Base-by-base conservation (phyloP, 2,888 invertebrate genomes). In the Harpalus rubripes region DNA sequence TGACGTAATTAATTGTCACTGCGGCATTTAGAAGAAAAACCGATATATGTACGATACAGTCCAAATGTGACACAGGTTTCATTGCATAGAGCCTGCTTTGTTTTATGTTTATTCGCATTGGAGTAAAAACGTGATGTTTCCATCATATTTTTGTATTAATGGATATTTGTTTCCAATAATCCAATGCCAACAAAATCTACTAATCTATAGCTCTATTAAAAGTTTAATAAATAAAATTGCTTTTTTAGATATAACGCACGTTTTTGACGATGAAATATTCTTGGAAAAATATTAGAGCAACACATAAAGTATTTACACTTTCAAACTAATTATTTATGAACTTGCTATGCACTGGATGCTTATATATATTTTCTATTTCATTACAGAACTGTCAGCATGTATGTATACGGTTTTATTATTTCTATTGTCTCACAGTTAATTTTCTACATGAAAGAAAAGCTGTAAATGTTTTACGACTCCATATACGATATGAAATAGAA, bases 231-330 rank as follows among this genome's bases (percentile, higher is more conserved):
- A 44, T 44, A 44, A 1, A 44, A 10, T 10, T 44, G 44, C 32
- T 72, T 22, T 72, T 39, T 72, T 72, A 72, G 39, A 39, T 8
- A 0, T 22, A 72, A 72, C n/a, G n/a, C 39, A 16, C 0, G 15
- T 56, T 78, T 52, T 22, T 22, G 56, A 18, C 78, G 18, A 52
- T 2, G 22, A 3, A 22, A 22, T 22, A 22, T 8, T 56, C 32
- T 32, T 78, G 44, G 74, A 74, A 74, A 22, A 22, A 1, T 22
- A n/a, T 74, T 74, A 41, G 44, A 18, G 16, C 18, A 16, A 1
- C 41, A 41, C 26, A 78, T 78, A 56, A 58, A 78, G 56, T 78
- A 78, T 78, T 78, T 32, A 78, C 22, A 58, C 58, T 22, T n/a
- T 52, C 8, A 12, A 26, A 22, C 26, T 15, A 56, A 78, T 58